phyloP scores from a whole-genome alignment of 2,888 invertebrate genomes.

The Microplitis deprimator region DNA sequence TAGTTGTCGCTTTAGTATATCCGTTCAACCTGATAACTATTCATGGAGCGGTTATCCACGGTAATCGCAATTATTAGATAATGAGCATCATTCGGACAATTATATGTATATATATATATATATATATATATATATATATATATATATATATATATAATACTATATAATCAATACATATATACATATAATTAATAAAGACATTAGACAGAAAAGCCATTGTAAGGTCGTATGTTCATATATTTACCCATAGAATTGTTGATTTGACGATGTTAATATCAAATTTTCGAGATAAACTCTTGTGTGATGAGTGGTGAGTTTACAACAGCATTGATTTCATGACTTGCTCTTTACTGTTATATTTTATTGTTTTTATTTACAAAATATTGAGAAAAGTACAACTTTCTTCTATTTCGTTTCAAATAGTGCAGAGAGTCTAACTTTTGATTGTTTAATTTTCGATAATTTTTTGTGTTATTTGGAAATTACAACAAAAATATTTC shows the following conservation, averaged over 20 bases:
- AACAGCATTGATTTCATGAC: too few relatives aligned
- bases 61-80: conserved; percentile 55
- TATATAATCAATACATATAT: conserved; percentile 5
- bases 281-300: neutral
- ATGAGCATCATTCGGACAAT: conserved; percentile 32
- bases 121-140: neutral
- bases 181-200: neutral
- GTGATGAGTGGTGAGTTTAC: too few relatives aligned
- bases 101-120: neutral
- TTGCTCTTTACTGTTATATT: too few relatives aligned
- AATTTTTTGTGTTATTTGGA: too few relatives aligned
- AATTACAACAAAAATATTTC: too few relatives aligned
- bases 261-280: neutral
- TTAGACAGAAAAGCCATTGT: neutral
- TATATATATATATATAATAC: neutral
- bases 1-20: conserved; percentile 52
- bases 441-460: too few relatives aligned
- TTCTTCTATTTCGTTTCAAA: too few relatives aligned
- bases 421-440: too few relatives aligned
- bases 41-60: conserved; percentile 55
- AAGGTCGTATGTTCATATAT: neutral
- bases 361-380: too few relatives aligned
- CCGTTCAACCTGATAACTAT: conserved; percentile 54
- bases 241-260: neutral
- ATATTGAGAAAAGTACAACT: too few relatives aligned